Evolutionary conservation across 2,113 vertebrate species (phyloP).

Genomic region (Nyctereutes procyonoides): DNA sequence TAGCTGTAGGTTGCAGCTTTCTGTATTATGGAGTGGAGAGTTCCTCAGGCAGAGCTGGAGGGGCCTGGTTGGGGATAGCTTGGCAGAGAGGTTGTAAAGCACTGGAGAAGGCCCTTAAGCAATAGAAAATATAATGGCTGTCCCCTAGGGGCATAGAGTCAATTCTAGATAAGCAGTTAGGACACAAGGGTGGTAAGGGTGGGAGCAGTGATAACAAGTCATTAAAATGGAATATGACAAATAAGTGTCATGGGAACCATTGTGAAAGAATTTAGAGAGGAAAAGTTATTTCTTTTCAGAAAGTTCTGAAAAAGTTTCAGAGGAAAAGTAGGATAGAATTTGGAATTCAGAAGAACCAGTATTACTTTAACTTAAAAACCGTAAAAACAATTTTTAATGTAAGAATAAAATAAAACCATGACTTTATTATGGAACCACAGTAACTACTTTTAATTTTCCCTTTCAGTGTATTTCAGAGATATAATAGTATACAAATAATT

Average conservation of each 20-base stretch:
- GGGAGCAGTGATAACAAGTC: neutral
- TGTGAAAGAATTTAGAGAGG: constrained; percentile 3
- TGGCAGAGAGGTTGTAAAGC: neutral
- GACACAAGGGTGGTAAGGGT: neutral
- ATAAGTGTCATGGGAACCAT: neutral
- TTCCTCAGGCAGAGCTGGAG: neutral
- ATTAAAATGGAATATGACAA: neutral
- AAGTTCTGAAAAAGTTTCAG: neutral
- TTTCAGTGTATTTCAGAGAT: constrained; percentile 14
- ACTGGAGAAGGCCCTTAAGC: neutral
- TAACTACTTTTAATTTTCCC: neutral
- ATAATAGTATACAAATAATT: neutral
- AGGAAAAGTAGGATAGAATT: neutral
- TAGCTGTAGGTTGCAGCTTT: neutral
- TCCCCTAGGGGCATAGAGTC: neutral
- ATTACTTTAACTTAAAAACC: constrained; percentile 16
- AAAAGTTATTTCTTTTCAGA: constrained; percentile 14
- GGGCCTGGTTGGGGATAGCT: neutral
- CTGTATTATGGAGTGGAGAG: neutral
- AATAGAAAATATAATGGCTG: neutral
- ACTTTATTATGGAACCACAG: neutral
- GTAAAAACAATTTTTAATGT: neutral
- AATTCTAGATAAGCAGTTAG: neutral
- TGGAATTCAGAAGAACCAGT: neutral
- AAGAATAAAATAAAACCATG: neutral